Conservation (phyloP, 2,113 vertebrate species). For the Stegastes partitus region DNA sequence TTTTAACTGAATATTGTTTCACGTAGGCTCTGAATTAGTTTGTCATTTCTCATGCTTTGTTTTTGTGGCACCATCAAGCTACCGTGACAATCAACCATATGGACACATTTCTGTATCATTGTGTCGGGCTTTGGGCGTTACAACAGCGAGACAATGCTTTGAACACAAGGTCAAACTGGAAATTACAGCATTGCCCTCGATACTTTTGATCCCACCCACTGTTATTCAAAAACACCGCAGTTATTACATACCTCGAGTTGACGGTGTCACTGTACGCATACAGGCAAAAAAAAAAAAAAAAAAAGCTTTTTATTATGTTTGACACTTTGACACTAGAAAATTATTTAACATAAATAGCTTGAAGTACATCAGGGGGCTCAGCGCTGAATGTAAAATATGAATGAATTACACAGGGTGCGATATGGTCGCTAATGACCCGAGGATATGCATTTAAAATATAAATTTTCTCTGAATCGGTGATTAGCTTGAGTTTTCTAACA, state of each 20-base stretch:
- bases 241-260: background rate
- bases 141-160: background rate
- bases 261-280: background rate
- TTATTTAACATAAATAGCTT: background rate
- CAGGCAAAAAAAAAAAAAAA: background rate
- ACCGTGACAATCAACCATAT: slow-evolving; percentile 8
- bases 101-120: background rate
- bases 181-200: background rate
- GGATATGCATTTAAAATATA: no score
- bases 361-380: background rate
- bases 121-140: background rate
- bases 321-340: no score
- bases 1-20: background rate
- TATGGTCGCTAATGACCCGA: background rate
- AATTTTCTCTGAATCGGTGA: background rate
- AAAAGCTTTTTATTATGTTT: no score
- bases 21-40: no score
- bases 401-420: background rate
- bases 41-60: background rate
- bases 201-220: background rate
- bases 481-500: background rate
- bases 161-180: background rate
- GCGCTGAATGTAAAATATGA: background rate
- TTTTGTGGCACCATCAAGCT: slow-evolving; percentile 6
- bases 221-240: no score